Evolutionary conservation across 2,797 vertebrate genomes (phyloP), one percentile per base, ranked within the genome.

Genomic region (Hydrocynus forskahlii): DNA sequence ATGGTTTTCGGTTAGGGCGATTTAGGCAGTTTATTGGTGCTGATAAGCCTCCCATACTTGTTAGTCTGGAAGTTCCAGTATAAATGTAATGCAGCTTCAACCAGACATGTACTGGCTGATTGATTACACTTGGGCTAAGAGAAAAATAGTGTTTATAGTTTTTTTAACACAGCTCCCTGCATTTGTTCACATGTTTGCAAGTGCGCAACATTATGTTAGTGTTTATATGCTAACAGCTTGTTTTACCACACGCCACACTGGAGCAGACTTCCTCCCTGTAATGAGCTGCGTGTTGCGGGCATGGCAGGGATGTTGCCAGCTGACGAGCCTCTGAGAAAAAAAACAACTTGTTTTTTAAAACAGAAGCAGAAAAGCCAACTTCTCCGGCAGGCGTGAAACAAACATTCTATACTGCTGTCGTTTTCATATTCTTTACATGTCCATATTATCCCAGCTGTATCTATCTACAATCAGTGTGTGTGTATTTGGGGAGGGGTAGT

Each of bases 211-310:
- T 76, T 81, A 80, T 71, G 78, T 84, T 80, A 78, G 81, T 73
- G 71, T 85, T 69, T 87, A 82, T 79, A 63, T 73, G 62, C 80
- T 81, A 83, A 80, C 35, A 50, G 72, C 67, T 72, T 83, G 76
- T 83, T 83, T 81, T 84, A 81, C 81, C 66, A 54, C 67, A 78
- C 35, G 60, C 63, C 59, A 84, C 79, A 85, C 64, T 78, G 69
- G 80, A 83, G 54, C 83, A 69, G 40, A 52, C 76, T 85, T 70
- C 75, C 83, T 67, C 40, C 80, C 57, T 67, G 71, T 84, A 85
- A 86, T 83, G 82, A 87, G 81, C 71, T 70, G 81, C 73, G 74
- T 71, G 79, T 86, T 79, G 62, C 64, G 69, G 59, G 57, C 76
- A 55, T 75, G 64, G 69, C 63, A 78, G 76, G 68, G 63, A 79